Conservation (phyloP, 2,888 invertebrate genomes). For the Lacanobia wlatinum region DNA sequence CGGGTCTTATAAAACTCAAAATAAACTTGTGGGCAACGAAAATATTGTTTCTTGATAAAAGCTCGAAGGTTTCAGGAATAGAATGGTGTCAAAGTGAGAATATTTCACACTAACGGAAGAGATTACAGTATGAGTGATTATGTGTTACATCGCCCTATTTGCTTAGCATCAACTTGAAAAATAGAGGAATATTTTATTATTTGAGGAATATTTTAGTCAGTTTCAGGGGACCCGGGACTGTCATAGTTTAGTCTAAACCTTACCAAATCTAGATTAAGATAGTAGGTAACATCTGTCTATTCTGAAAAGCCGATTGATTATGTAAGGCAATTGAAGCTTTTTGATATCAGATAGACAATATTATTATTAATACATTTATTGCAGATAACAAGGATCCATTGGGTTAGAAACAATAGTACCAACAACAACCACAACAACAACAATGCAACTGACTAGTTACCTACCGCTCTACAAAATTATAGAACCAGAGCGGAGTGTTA, state of each 20-base stretch:
- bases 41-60: slow-evolving; percentile 65
- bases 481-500: no score
- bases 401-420: no score
- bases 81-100: slow-evolving; percentile 26
- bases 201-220: background rate
- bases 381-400: no score
- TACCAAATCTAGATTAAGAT: no score
- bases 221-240: background rate
- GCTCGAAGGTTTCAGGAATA: slow-evolving; percentile 44
- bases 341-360: no score
- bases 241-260: no score
- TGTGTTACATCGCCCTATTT: slow-evolving; percentile 8
- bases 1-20: slow-evolving; percentile 55
- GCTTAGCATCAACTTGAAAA: background rate
- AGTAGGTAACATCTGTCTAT: background rate
- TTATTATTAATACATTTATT: no score
- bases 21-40: slow-evolving; percentile 58
- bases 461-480: background rate
- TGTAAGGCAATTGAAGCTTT: background rate
- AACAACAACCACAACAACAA: no score
- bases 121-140: slow-evolving; percentile 25
- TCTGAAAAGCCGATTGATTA: background rate
- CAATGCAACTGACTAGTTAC: background rate
- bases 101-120: slow-evolving; percentile 30
- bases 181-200: background rate